These are phyloP conservation scores for Pampus argenteus DNA, from an alignment of 2,797 vertebrate species.

Conservation along the genomic window DNA sequence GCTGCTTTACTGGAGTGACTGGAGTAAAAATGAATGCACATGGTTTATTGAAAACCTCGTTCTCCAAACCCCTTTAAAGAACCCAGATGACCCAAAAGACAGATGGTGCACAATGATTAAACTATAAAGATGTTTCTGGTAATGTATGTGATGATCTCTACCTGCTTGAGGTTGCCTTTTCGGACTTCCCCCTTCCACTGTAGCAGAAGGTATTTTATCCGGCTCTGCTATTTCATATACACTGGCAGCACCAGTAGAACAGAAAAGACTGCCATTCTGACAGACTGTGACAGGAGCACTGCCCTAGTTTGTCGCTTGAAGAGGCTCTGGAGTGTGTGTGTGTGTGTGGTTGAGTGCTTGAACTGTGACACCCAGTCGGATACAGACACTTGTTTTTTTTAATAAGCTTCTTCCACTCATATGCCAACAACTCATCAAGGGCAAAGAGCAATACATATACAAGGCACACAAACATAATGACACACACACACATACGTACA, in stretches of 20 bases:
- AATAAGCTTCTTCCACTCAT: slow-evolving; percentile 64
- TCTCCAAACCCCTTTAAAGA: slow-evolving; percentile 33
- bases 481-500: slow-evolving; percentile 13
- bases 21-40: slow-evolving; percentile 25
- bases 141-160: slow-evolving; percentile 38
- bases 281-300: slow-evolving; percentile 72
- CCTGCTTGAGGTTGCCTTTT: slow-evolving; percentile 36
- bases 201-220: slow-evolving; percentile 57
- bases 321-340: slow-evolving; percentile 55
- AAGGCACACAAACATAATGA: no score
- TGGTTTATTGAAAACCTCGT: slow-evolving; percentile 46
- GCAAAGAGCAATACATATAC: slow-evolving; percentile 38
- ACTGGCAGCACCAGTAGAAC: slow-evolving; percentile 58
- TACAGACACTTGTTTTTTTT: slow-evolving; percentile 69
- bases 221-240: slow-evolving; percentile 58
- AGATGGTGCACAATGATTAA: slow-evolving; percentile 18
- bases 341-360: slow-evolving; percentile 33
- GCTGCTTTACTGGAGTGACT: slow-evolving; percentile 30
- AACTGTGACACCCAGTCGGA: slow-evolving; percentile 73
- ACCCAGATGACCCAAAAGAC: slow-evolving; percentile 20
- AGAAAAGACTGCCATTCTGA: slow-evolving; percentile 66
- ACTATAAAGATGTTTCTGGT: slow-evolving; percentile 21
- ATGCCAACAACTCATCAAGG: slow-evolving; percentile 55
- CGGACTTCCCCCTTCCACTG: slow-evolving; percentile 7
- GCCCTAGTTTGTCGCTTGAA: slow-evolving; percentile 76